Percentiles rank a stretch among this genome's conserved stretches.
These are phyloP conservation scores for Amphimedon queenslandica DNA, from an alignment of 37 sponge, comb jelly and placozoan species.

Conservation along the genomic window DNA sequence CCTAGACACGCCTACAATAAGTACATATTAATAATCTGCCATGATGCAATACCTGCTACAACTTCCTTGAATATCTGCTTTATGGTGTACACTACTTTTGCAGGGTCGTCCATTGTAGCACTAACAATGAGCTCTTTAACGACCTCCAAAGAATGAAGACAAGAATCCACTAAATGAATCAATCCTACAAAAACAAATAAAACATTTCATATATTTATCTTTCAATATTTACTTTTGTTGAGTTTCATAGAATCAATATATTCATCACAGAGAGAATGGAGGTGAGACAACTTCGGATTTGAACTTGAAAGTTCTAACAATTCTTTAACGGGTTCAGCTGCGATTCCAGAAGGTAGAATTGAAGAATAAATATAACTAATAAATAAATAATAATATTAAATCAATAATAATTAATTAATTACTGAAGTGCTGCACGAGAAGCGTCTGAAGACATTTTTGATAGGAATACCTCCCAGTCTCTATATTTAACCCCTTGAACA, in stretches of 20 bases:
- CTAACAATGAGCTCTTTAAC: slow-evolving; percentile 20
- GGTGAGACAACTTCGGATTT: slow-evolving; percentile 22
- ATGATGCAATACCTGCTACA: slow-evolving; percentile 24
- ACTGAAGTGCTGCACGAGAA: slow-evolving; percentile 29
- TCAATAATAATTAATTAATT: background rate
- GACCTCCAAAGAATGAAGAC: slow-evolving; percentile 22
- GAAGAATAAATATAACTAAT: slow-evolving; percentile 29
- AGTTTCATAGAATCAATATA: slow-evolving; percentile 38
- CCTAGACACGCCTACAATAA: slow-evolving; percentile 34
- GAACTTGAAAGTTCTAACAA: background rate
- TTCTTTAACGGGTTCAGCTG: slow-evolving; percentile 20
- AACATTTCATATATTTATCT: background rate
- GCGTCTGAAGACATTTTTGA: background rate
- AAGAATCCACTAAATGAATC: slow-evolving; percentile 35
- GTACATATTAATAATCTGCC: background rate
- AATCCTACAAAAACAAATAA: slow-evolving; percentile 24
- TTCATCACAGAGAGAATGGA: slow-evolving; percentile 20
- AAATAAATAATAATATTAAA: background rate
- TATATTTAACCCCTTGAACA: slow-evolving; percentile 19
- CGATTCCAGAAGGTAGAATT: slow-evolving; percentile 19
- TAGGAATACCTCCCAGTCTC: slow-evolving; percentile 45
- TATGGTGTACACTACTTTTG: slow-evolving; percentile 45
- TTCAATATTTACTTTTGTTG: slow-evolving; percentile 35
- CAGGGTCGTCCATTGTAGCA: slow-evolving; percentile 43
- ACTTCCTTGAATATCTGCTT: slow-evolving; percentile 59